These are phyloP conservation scores for Drymonia ruficornis DNA, from an alignment of 2,888 invertebrate genomes.

Conservation along the genomic window DNA sequence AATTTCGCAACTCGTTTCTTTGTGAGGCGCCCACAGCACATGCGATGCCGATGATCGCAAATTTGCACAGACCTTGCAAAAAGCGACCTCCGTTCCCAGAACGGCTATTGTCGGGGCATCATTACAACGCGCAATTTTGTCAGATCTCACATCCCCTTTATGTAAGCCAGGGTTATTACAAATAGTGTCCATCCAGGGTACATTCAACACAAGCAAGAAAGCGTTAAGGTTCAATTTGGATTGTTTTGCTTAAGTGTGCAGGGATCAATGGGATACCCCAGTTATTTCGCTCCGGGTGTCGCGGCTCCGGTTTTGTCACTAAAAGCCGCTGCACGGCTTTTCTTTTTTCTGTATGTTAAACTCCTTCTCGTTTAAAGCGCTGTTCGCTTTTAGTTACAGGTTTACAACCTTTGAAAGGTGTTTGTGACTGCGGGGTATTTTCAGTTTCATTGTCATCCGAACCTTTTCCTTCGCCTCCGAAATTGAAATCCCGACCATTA, in stretches of 20 bases:
- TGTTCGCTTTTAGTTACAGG: slow-evolving; percentile 38
- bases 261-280: slow-evolving; percentile 74
- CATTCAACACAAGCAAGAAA: slow-evolving; percentile 22
- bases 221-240: slow-evolving; percentile 26
- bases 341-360: slow-evolving; percentile 20
- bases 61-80: slow-evolving; percentile 77
- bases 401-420: slow-evolving; percentile 56
- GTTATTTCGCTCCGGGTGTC: slow-evolving; percentile 71
- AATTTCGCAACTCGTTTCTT: slow-evolving; percentile 41
- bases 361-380: slow-evolving; percentile 49
- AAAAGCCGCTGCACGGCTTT: slow-evolving; percentile 59
- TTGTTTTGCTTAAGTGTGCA: slow-evolving; percentile 29
- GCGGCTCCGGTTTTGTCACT: slow-evolving; percentile 51
- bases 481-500: slow-evolving; percentile 58
- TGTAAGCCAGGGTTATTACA: slow-evolving; percentile 74
- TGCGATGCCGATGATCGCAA: slow-evolving; percentile 61
- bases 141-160: slow-evolving; percentile 77
- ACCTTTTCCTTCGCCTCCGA: slow-evolving; percentile 54
- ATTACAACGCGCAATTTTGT: slow-evolving; percentile 78
- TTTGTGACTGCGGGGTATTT: slow-evolving; percentile 59
- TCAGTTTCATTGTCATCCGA: slow-evolving; percentile 67
- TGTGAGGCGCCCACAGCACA: slow-evolving; percentile 53
- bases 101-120: slow-evolving; percentile 74
- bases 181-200: slow-evolving; percentile 31
- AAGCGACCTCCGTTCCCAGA: slow-evolving; percentile 69